Percentiles rank a stretch among this genome's conserved stretches.
Evolutionary conservation across 2,888 invertebrate species (phyloP).

Genomic region (Drosophila paranaensis): DNA sequence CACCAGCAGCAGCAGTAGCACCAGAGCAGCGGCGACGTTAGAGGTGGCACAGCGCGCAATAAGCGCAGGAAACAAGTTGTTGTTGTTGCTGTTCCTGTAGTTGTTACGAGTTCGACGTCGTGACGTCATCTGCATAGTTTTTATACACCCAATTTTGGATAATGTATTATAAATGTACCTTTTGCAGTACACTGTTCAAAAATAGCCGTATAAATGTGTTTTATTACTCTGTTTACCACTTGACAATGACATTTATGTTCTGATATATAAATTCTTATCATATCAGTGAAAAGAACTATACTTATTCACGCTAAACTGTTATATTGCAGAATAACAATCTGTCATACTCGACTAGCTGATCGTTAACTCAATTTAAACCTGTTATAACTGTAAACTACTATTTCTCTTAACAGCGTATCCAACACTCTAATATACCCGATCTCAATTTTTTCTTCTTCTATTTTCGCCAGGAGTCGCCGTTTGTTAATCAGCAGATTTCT

Average conservation of each 20-base stretch:
- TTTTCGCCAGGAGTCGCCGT: slow-evolving; percentile 47
- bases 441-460: not conserved
- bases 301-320: not conserved
- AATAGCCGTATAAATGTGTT: not conserved
- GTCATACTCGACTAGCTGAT: not conserved
- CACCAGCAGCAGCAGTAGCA: slow-evolving; percentile 10
- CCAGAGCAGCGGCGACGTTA: slow-evolving; percentile 2
- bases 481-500: slow-evolving; percentile 54
- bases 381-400: not conserved
- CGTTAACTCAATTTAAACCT: not conserved
- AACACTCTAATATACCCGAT: not conserved
- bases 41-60: slow-evolving; percentile 35
- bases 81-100: not conserved
- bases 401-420: not conserved
- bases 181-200: not conserved
- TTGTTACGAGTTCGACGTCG: slow-evolving; percentile 18
- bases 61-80: slow-evolving; percentile 47
- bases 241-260: not conserved
- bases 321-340: not conserved
- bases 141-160: slow-evolving; percentile 49
- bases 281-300: slow-evolving; percentile 1
- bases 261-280: not conserved
- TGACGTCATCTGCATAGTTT: slow-evolving; percentile 47
- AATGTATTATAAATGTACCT: slow-evolving; percentile 56
- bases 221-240: not conserved